Evolutionary conservation across 2,113 vertebrate genomes (phyloP), one percentile per base, ranked within the genome.

Genomic region (Pleuronectes platessa): DNA sequence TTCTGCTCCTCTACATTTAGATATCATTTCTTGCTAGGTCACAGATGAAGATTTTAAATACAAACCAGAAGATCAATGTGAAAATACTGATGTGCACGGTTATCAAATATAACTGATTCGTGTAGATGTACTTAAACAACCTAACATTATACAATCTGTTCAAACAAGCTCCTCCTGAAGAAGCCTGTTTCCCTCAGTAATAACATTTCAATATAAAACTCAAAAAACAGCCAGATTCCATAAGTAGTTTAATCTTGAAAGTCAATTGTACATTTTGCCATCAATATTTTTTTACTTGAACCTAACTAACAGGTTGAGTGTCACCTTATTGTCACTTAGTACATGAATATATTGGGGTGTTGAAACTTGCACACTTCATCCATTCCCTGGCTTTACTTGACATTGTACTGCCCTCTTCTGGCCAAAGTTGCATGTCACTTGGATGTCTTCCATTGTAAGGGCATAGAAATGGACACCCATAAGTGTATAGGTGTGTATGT

Each of bases 351-450:
- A 15, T 42, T 21, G 21, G 47, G 13, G 8, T 35, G 12, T 12
- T 9, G 7, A 40, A 35, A 15, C 10, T 20, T 37, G 23, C 27
- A 37, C 18, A 60, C 17, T 21, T 26, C 15, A 17, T 61, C 3
- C 4, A 42, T n/a, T 61, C 9, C 15, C 8, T 26, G 11, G 2
- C 15, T 10, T 27, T 23, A 2, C 11, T 3, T 35, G 20, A 54
- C 45, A 45, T 15, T 56, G 37, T 60, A 68, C 17, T 51, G 54
- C 69, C 65, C 56, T 66, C 78, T 80, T 5, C 37, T 78, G 69
- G 59, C 26, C 72, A 55, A 17, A 37, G 2, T 1, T 31, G 9
- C 8, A 51, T 27, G 68, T 56, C 9, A 14, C 42, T 17, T 9
- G 15, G 26, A 27, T 20, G 20, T 3, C 15, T 17, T 18, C 20